These are phyloP conservation scores for Falco peregrinus DNA, from an alignment of 2,797 vertebrate genomes.

Conservation along the genomic window DNA sequence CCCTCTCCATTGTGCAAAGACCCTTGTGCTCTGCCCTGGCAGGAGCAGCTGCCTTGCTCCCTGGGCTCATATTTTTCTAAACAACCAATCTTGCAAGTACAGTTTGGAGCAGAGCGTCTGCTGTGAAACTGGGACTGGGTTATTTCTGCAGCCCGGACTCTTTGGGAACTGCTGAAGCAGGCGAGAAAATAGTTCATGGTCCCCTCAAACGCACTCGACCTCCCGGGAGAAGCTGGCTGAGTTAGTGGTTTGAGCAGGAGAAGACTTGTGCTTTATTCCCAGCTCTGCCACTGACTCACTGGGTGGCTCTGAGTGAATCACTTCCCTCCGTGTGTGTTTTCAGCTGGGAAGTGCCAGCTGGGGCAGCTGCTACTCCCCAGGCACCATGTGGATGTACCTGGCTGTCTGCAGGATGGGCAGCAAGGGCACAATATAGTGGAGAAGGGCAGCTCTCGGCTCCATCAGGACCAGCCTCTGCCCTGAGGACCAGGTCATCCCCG, in stretches of 20 bases:
- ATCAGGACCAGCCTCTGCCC: not conserved
- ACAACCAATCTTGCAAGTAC: not conserved
- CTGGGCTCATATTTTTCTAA: not conserved
- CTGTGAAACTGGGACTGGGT: not conserved
- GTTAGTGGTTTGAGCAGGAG: not conserved
- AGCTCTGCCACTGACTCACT: slow-evolving; percentile 11
- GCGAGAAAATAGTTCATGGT: not conserved
- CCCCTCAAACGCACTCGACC: not conserved
- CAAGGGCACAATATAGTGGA: not conserved
- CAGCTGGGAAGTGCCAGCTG: not conserved
- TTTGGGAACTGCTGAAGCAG: slow-evolving; percentile 24
- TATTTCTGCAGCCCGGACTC: not conserved
- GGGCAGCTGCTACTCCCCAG: not conserved
- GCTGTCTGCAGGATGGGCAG: not conserved
- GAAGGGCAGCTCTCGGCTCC: not conserved
- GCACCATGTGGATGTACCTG: not conserved
- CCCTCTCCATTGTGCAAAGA: not conserved
- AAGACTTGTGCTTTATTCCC: slow-evolving; percentile 35
- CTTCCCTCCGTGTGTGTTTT: not conserved
- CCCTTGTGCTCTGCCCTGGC: not conserved
- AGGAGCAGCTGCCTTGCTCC: not conserved
- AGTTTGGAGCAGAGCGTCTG: not conserved
- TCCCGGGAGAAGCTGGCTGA: not conserved
- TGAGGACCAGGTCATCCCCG: not conserved
- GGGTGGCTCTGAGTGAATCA: slow-evolving; percentile 18